phyloP scores from a whole-genome alignment of 2,797 vertebrate species.

The Muscicapa striata region DNA sequence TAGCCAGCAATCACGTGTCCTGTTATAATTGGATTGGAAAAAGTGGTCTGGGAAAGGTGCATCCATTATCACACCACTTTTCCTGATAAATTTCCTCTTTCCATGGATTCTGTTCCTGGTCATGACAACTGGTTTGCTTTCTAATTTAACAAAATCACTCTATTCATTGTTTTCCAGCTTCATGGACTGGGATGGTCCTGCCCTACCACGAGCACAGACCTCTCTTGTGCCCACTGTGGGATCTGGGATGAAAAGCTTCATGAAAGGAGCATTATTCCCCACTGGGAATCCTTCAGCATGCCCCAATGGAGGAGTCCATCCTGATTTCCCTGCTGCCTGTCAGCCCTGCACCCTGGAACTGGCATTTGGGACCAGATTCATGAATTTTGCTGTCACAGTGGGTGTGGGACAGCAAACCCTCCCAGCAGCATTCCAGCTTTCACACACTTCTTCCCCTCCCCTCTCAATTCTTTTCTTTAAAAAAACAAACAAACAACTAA shows the following conservation, averaged over 20 bases:
- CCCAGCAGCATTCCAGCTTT: neutral
- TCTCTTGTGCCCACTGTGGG: neutral
- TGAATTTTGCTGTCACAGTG: accelerated
- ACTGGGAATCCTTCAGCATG: neutral
- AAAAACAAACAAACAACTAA: neutral
- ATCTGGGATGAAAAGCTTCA: neutral
- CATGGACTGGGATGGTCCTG: accelerated
- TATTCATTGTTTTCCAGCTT: neutral
- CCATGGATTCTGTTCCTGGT: neutral
- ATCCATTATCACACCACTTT: accelerated
- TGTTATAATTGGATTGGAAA: neutral
- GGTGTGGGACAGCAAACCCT: neutral
- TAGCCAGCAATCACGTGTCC: neutral
- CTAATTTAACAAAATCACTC: neutral
- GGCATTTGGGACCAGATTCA: neutral
- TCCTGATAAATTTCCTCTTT: neutral
- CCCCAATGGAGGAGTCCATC: neutral
- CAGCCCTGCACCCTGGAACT: neutral
- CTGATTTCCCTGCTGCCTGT: neutral
- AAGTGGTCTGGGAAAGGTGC: neutral
- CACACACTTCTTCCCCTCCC: neutral
- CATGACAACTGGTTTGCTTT: neutral
- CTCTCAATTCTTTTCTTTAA: neutral
- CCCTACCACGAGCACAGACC: accelerated
- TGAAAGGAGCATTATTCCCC: neutral